Conservation (phyloP, 92 coral and sea anemone species). For the Metridium senile region DNA sequence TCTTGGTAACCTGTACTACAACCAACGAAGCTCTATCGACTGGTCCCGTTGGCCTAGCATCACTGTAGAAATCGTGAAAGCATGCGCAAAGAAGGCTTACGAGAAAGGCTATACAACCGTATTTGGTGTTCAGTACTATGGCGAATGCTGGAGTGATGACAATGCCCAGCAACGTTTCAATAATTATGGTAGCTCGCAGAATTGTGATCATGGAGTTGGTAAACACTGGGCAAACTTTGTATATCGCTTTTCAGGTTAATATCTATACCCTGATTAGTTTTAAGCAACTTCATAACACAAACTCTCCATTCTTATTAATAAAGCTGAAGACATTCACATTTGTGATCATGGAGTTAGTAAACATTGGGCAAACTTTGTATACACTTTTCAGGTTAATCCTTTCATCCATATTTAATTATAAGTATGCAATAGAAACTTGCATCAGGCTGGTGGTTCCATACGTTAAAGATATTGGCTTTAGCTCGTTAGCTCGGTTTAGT, state of each 20-base stretch:
- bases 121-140: constrained; percentile 37
- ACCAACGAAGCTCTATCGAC: constrained; percentile 10
- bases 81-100: constrained; percentile 37
- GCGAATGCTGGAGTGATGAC: constrained; percentile 51
- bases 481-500: too few species aligned
- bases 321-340: too few species aligned
- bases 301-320: not conserved
- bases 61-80: not conserved
- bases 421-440: too few species aligned
- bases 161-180: constrained; percentile 8
- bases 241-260: constrained; percentile 25
- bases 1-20: constrained; percentile 22
- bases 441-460: too few species aligned
- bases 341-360: constrained; percentile 28
- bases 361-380: constrained; percentile 12
- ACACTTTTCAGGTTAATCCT: constrained; percentile 18
- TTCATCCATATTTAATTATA: too few species aligned
- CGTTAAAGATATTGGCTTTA: too few species aligned
- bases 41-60: constrained; percentile 41
- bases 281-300: not conserved
- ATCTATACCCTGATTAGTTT: not conserved
- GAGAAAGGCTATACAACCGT: not conserved
- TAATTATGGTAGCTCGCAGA: not conserved
- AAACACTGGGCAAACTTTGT: constrained; percentile 17
- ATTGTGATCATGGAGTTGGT: constrained; percentile 33